These are phyloP conservation scores for Drosophila pullipes DNA, from an alignment of 2,888 invertebrate genomes.

Conservation along the genomic window DNA sequence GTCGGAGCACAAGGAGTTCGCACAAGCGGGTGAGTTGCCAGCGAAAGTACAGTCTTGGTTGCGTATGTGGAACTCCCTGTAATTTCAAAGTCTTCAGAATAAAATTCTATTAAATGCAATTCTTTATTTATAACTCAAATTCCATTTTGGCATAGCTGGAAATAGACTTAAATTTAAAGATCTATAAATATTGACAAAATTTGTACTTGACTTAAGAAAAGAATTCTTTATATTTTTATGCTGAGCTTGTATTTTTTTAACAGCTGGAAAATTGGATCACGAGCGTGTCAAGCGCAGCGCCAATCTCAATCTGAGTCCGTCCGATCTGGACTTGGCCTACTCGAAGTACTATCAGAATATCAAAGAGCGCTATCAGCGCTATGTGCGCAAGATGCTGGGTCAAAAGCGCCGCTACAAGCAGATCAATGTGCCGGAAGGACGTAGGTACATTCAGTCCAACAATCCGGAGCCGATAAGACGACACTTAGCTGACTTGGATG, in stretches of 20 bases:
- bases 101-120: background rate
- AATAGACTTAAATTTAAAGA: background rate
- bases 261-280: background rate
- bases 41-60: background rate
- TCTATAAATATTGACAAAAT: background rate
- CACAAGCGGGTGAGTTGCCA: slow-evolving; percentile 15
- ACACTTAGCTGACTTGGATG: slow-evolving; percentile 36
- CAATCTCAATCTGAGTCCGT: slow-evolving; percentile 52
- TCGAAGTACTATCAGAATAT: slow-evolving; percentile 84
- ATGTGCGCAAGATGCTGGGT: slow-evolving; percentile 82
- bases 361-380: slow-evolving; percentile 82
- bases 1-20: slow-evolving; percentile 44
- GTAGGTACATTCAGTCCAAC: slow-evolving; percentile 74
- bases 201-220: no score
- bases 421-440: slow-evolving; percentile 64
- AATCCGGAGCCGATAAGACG: slow-evolving; percentile 71
- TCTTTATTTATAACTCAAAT: background rate
- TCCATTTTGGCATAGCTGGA: background rate
- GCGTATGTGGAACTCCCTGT: background rate
- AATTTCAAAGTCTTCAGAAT: background rate
- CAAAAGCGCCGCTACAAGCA: slow-evolving; percentile 58
- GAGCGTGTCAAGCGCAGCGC: slow-evolving; percentile 54
- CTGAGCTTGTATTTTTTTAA: background rate
- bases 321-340: slow-evolving; percentile 80
- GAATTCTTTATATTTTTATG: no score